phyloP scores from a whole-genome alignment of 37 sponge, comb jelly and placozoan genomes.

The Hormiphora californensis region DNA sequence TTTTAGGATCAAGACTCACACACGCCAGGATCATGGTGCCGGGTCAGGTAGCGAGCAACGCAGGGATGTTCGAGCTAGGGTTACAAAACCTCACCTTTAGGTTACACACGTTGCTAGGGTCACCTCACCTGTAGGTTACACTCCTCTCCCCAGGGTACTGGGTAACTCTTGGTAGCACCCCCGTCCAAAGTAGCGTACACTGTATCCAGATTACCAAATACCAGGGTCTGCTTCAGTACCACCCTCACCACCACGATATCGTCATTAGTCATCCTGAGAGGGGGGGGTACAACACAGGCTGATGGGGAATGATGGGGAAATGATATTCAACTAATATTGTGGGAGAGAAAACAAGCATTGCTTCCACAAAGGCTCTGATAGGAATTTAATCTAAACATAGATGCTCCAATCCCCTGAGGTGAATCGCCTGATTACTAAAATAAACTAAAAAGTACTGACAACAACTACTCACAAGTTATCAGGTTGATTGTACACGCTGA shows the following conservation, averaged over 20 bases:
- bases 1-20: no score
- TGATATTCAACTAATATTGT: not conserved
- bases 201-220: not conserved
- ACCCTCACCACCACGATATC: not conserved
- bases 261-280: not conserved
- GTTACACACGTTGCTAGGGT: not conserved
- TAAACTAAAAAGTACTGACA: not conserved
- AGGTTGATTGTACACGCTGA: not conserved
- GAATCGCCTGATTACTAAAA: no score
- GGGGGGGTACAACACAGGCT: no score
- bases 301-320: no score
- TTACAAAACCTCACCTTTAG: not conserved
- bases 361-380: no score
- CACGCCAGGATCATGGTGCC: no score
- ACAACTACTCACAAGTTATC: not conserved
- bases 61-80: not conserved
- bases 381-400: no score
- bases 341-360: no score
- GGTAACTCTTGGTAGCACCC: not conserved
- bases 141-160: not conserved
- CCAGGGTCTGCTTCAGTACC: not conserved
- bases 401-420: no score
- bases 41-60: not conserved
- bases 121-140: conserved; percentile 6
- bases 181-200: conserved; percentile 19